Percentiles rank a stretch among this genome's conserved stretches.
Evolutionary conservation across 2,797 vertebrate species (phyloP).

Genomic region (Clarias platycephalus): DNA sequence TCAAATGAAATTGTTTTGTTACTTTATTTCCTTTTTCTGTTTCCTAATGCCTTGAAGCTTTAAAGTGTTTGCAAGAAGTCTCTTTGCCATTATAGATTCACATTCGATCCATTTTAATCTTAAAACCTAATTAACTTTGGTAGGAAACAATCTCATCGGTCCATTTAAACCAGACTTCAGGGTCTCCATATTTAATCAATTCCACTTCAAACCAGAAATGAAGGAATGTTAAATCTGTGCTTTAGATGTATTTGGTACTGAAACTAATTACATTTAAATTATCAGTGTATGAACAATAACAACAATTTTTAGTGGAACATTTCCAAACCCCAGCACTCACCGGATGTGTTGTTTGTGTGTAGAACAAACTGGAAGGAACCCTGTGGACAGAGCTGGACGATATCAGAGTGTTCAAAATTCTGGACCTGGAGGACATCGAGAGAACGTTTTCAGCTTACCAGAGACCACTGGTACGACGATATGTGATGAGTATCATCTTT

Average conservation of each 20-base stretch:
- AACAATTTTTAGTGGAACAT: not conserved
- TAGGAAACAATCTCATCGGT: not conserved
- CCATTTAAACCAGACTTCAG: not conserved
- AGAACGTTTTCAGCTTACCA: conserved; percentile 87
- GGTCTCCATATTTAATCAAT: not conserved
- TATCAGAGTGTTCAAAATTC: conserved; percentile 74
- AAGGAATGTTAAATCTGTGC: not conserved
- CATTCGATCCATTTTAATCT: not conserved
- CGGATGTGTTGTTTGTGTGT: not conserved
- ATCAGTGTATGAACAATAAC: not conserved
- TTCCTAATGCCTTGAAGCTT: not conserved
- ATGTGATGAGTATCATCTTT: not conserved
- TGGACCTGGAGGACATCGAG: conserved; percentile 85
- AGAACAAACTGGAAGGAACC: conserved; percentile 82
- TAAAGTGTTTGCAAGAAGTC: not conserved
- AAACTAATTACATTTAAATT: not conserved
- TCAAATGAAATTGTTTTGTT: not conserved
- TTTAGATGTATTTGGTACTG: not conserved
- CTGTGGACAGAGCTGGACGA: conserved; percentile 85
- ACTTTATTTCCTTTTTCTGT: not conserved
- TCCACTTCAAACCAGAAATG: not conserved
- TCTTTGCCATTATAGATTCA: not conserved
- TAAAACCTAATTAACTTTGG: not conserved
- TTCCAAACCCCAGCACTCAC: not conserved
- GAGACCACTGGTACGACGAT: conserved; percentile 78